Conservation (phyloP, 2,797 vertebrate genomes). For the Propithecus deckenii region DNA sequence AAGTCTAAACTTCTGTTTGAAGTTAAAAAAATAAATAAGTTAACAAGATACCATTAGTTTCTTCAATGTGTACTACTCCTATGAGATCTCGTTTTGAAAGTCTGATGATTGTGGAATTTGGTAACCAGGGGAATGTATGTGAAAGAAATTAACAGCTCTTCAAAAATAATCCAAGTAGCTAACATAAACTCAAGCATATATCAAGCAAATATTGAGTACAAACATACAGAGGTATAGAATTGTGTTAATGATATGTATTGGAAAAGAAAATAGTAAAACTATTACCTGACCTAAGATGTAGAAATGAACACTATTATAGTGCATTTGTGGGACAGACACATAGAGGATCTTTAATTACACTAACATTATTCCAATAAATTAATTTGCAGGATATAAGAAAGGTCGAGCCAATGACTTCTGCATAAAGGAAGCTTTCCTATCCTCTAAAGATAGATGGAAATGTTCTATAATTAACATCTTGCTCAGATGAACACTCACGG, state of each 20-base stretch:
- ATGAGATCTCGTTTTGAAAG: not conserved
- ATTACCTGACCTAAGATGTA: not conserved
- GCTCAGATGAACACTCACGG: not conserved
- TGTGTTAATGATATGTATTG: not conserved
- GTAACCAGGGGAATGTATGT: not conserved
- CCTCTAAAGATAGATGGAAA: not conserved
- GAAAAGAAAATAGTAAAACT: constrained; percentile 9
- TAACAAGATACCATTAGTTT: not conserved
- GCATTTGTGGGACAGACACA: not conserved
- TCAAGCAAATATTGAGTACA: constrained; percentile 28
- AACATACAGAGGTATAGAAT: not conserved
- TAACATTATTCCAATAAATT: constrained; percentile 4
- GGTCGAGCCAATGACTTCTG: not conserved
- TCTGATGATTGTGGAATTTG: not conserved
- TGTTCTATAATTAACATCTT: not conserved
- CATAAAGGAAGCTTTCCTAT: not conserved
- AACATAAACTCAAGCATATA: not conserved
- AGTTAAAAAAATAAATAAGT: not conserved
- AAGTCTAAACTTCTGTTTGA: not conserved
- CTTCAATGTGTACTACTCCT: not conserved
- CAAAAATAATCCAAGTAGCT: constrained; percentile 26
- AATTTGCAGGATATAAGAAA: not conserved
- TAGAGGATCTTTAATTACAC: not conserved
- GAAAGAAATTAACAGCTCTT: constrained; percentile 4
- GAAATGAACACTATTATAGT: not conserved